Evolutionary conservation across 2,797 vertebrate species (phyloP).

Genomic region (Nyctalus aviator): DNA sequence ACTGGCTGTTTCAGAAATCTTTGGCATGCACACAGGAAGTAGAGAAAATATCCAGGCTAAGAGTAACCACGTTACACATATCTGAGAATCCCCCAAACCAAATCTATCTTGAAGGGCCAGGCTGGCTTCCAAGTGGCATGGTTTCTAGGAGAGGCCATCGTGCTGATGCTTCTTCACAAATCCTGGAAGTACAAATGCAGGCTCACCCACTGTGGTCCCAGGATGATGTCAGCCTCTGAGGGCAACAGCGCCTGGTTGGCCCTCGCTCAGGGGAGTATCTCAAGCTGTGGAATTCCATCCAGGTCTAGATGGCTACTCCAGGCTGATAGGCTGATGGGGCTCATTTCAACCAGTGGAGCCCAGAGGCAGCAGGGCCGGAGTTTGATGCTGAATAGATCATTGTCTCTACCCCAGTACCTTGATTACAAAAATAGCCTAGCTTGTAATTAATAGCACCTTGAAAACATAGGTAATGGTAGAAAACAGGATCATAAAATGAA

Average conservation of each 20-base stretch:
- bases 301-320: not conserved
- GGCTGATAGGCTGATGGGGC: not conserved
- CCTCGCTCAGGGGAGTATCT: not conserved
- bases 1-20: slow-evolving; percentile 48
- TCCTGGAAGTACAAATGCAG: not conserved
- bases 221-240: not conserved
- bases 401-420: not conserved
- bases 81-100: not conserved
- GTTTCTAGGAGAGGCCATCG: not conserved
- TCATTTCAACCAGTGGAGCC: not conserved
- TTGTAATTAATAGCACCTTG: slow-evolving; percentile 69
- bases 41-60: slow-evolving; percentile 7
- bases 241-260: not conserved
- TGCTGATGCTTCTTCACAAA: not conserved
- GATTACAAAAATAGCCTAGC: slow-evolving; percentile 30
- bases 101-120: not conserved
- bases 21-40: not conserved
- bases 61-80: not conserved
- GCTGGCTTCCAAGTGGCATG: not conserved
- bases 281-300: not conserved
- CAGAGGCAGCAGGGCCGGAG: not conserved
- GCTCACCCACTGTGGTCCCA: not conserved
- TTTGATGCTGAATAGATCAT: not conserved
- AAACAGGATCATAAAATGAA: slow-evolving; percentile 53
- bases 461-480: slow-evolving; percentile 44